Percentiles rank a stretch among this genome's conserved stretches.
Evolutionary conservation across 2,113 vertebrate genomes (phyloP).

Genomic region (Dermatemys mawii): DNA sequence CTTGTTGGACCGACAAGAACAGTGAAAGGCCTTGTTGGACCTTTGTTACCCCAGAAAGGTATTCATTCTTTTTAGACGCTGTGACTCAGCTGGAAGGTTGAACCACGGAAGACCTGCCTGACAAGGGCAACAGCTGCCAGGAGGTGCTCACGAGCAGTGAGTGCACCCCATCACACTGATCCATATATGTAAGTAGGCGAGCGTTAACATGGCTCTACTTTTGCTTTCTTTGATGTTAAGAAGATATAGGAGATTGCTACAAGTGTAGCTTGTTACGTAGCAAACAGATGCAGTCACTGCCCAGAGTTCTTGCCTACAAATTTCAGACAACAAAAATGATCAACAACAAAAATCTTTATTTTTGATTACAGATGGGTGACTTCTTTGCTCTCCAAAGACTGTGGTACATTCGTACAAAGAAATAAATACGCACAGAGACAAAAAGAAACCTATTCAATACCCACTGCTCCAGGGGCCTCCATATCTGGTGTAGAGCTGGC

Average conservation of each 20-base stretch:
- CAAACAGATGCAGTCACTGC: not conserved
- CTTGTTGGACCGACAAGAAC: no score
- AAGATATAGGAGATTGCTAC: not conserved
- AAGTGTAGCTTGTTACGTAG: not conserved
- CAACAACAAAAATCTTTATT: not conserved
- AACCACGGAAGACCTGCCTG: no score
- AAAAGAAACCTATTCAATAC: not conserved
- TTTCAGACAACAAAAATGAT: not conserved
- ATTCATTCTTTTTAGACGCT: no score
- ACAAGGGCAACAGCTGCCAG: no score
- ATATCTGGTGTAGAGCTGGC: no score
- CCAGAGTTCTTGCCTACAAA: not conserved
- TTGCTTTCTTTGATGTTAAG: not conserved
- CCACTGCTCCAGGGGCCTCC: no score
- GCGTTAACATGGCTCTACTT: not conserved
- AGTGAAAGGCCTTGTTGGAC: no score
- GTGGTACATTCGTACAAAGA: not conserved
- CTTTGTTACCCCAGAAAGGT: no score
- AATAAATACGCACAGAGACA: rapidly evolving
- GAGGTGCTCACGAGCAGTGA: no score
- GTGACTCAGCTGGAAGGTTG: no score
- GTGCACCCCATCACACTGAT: no score
- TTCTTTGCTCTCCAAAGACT: not conserved
- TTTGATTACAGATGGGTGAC: not conserved
- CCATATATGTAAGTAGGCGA: not conserved